phyloP scores from a whole-genome alignment of 1,140 invertebrate species.

The Pseudomyrmex sp. region DNA sequence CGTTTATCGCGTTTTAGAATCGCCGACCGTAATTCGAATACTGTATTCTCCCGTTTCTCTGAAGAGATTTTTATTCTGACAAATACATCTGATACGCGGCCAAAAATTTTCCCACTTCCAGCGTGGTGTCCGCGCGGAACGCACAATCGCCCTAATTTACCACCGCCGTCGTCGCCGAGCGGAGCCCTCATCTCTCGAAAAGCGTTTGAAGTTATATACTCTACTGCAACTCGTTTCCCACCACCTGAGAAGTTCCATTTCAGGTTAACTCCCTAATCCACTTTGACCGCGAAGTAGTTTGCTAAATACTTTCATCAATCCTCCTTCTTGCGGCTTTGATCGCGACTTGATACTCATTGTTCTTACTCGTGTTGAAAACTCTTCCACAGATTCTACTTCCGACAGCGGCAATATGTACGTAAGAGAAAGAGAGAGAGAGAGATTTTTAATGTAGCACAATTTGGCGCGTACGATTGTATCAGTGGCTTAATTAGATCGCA shows the following conservation, averaged over 20 bases:
- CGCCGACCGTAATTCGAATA: conserved; percentile 13
- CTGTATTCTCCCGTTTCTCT: background rate
- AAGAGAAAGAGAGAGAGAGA: no score
- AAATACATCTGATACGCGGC: conserved; percentile 17
- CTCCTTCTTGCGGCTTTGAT: conserved; percentile 51
- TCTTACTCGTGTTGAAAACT: conserved; percentile 8
- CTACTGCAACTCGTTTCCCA: conserved; percentile 37
- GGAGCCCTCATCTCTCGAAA: conserved; percentile 44
- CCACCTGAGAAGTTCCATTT: conserved; percentile 38
- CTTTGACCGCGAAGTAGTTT: conserved; percentile 59
- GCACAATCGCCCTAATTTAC: conserved; percentile 50
- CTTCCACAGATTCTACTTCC: background rate
- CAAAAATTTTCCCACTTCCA: conserved; percentile 3
- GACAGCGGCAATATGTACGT: no score
- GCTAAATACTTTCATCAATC: conserved; percentile 59
- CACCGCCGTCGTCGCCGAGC: background rate
- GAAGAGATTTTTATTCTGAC: conserved; percentile 44
- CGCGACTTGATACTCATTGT: conserved; percentile 56
- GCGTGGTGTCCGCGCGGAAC: background rate
- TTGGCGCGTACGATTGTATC: background rate
- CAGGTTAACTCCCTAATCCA: conserved; percentile 64
- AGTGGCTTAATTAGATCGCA: background rate
- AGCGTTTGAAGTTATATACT: conserved; percentile 51
- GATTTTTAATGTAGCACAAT: background rate
- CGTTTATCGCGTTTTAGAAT: conserved; percentile 34